Base-by-base conservation (phyloP, 2,888 invertebrate species). In the Maniola hyperantus region DNA sequence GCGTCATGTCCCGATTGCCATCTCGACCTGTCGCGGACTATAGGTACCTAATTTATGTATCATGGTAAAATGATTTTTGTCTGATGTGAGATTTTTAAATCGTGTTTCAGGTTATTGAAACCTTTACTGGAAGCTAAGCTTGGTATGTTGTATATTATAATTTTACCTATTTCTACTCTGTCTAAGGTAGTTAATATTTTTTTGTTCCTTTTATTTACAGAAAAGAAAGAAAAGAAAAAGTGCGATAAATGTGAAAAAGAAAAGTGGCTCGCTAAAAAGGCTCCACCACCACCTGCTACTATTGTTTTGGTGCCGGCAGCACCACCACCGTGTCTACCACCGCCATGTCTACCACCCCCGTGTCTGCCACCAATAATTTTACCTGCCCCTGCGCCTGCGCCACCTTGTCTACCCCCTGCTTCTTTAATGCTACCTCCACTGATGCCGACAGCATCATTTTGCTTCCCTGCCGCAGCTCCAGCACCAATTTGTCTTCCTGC, bases 261-360 rank as follows among this genome's bases (percentile, higher is more conserved):
- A n/a, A n/a, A n/a, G n/a, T 26, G 59, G 20, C 51, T 65, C 7
- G 69, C 57, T 2, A 70, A 79, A 33, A 84, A 82, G 11, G 82
- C 78, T 0, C 79, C 81, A 11, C 82, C 82, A 0, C 86, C 48
- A 6, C 50, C 87, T 5, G 76, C 84, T 0, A 86, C 89, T 0
- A 85, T 89, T 11, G 78, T 90, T 61, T 68, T 90, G 67, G 78
- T 89, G 82, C 89, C 89, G 11, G 84, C 88, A 0, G 73, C 76
- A 0, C 74, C 79, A 0, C 73, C 80, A 5, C 78, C 82, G 6
- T 75, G 74, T 15, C 72, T 61, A 15, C 76, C 82, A 4, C 77
- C 82, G 0, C 79, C 80, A 0, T 66, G 76, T 1, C 62, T 80
- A 6, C 77, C 82, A 5, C 77, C 82, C 0, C 79, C 80, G 0